These are phyloP conservation scores for Halesus radiatus DNA, from an alignment of 1,140 invertebrate genomes.

Conservation along the genomic window DNA sequence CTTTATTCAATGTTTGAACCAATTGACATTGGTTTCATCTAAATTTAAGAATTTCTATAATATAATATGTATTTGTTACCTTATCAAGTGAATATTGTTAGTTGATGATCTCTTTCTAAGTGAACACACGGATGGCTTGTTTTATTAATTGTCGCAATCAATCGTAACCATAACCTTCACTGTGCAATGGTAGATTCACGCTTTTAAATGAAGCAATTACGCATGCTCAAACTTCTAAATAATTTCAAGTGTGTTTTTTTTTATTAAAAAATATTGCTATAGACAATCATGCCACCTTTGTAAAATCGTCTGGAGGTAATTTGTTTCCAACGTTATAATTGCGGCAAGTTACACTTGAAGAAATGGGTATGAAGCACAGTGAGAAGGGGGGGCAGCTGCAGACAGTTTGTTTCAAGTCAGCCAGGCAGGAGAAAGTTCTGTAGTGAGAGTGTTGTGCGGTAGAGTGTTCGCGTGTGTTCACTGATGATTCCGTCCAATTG, in stretches of 20 bases:
- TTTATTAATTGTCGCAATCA: background rate
- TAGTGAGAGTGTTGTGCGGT: no score
- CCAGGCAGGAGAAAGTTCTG: background rate
- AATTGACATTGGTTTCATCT: conserved; percentile 12
- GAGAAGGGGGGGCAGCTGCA: no score
- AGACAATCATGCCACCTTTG: conserved; percentile 49
- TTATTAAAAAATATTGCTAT: conserved; percentile 16
- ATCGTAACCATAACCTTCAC: background rate
- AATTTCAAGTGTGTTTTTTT: background rate
- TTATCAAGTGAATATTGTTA: conserved; percentile 57
- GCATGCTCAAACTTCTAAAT: background rate
- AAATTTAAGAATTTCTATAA: conserved; percentile 30
- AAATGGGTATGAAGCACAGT: background rate
- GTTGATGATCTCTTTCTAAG: conserved; percentile 57
- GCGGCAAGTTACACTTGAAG: conserved; percentile 1
- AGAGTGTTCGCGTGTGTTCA: conserved; percentile 34
- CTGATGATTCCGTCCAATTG: conserved; percentile 58
- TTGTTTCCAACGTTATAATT: background rate
- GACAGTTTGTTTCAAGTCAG: no score
- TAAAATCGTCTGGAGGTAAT: conserved; percentile 6
- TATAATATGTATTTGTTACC: conserved; percentile 52
- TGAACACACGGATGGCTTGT: conserved; percentile 45
- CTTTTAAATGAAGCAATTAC: background rate
- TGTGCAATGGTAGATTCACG: background rate
- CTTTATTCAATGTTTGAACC: conserved; percentile 33